These are phyloP conservation scores for Archocentrus centrarchus DNA, from an alignment of 2,113 vertebrate genomes.

Conservation along the genomic window DNA sequence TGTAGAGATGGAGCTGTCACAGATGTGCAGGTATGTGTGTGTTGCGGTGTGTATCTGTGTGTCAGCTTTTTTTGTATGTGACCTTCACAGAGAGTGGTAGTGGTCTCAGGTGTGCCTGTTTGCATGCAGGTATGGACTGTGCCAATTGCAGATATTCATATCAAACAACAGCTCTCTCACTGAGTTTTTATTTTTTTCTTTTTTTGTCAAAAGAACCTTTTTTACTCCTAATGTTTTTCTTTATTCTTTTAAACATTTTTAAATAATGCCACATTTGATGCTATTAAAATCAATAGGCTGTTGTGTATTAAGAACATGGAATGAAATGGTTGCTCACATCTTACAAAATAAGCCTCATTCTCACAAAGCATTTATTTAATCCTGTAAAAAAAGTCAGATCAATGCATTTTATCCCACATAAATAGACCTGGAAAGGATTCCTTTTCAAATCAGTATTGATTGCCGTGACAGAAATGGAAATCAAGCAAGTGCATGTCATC, in stretches of 20 bases:
- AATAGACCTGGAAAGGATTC: conserved; percentile 7
- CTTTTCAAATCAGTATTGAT: conserved; percentile 3
- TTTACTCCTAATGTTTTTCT: background rate
- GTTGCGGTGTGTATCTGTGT: background rate
- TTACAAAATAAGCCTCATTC: background rate
- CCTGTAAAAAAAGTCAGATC: background rate
- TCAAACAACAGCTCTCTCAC: background rate
- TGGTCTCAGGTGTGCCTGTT: conserved; percentile 36
- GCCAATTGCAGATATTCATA: conserved; percentile 22
- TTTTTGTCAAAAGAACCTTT: background rate
- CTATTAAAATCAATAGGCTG: background rate
- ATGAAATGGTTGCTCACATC: background rate
- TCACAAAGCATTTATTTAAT: background rate
- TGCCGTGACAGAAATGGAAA: conserved; percentile 36
- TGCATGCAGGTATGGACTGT: conserved; percentile 25
- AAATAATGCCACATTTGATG: background rate
- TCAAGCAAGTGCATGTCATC: conserved; percentile 59
- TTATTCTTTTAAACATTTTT: background rate
- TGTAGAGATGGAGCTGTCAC: background rate
- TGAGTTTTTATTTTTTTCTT: background rate
- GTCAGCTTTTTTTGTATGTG: conserved; percentile 23
- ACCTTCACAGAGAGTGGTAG: conserved; percentile 52
- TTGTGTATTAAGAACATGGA: background rate
- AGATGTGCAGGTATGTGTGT: background rate
- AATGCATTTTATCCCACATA: background rate